phyloP scores from a whole-genome alignment of 2,888 invertebrate species.

The Lepetodrilus schrolli region DNA sequence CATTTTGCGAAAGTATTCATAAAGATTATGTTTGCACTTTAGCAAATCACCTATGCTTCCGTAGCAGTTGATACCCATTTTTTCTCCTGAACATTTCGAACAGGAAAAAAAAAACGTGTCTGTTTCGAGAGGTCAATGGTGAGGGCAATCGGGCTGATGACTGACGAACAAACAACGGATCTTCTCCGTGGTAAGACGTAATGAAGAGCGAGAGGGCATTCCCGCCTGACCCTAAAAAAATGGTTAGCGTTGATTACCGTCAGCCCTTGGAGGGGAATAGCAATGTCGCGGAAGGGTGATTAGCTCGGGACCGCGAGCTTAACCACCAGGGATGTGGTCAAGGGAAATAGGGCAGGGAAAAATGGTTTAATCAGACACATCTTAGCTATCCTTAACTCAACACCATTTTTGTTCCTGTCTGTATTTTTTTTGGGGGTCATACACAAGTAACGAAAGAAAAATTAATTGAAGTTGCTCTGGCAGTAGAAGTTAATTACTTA shows the following conservation, averaged over 20 bases:
- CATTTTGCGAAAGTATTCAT: too few species aligned
- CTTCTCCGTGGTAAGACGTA: too few species aligned
- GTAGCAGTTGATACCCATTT: too few species aligned
- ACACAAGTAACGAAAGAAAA: background rate
- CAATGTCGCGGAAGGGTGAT: background rate
- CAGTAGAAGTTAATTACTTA: conserved; percentile 22
- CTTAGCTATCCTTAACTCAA: too few species aligned
- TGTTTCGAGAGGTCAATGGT: too few species aligned
- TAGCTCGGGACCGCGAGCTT: background rate
- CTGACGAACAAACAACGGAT: too few species aligned
- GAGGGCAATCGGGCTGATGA: too few species aligned
- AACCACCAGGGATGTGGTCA: background rate
- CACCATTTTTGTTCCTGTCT: background rate
- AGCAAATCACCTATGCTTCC: too few species aligned
- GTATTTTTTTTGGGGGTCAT: too few species aligned
- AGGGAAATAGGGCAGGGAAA: background rate
- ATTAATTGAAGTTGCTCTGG: conserved; percentile 18
- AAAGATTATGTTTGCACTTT: too few species aligned
- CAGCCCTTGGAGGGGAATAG: background rate
- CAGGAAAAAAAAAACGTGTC: too few species aligned
- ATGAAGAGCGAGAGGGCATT: background rate
- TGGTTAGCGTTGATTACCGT: conserved; percentile 19
- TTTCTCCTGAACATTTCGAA: too few species aligned
- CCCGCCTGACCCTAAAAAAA: conserved; percentile 16
- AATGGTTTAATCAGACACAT: background rate